Evolutionary conservation across 2,113 vertebrate species (phyloP), one percentile per base, ranked within the genome.

Genomic region (Scopus umbretta): DNA sequence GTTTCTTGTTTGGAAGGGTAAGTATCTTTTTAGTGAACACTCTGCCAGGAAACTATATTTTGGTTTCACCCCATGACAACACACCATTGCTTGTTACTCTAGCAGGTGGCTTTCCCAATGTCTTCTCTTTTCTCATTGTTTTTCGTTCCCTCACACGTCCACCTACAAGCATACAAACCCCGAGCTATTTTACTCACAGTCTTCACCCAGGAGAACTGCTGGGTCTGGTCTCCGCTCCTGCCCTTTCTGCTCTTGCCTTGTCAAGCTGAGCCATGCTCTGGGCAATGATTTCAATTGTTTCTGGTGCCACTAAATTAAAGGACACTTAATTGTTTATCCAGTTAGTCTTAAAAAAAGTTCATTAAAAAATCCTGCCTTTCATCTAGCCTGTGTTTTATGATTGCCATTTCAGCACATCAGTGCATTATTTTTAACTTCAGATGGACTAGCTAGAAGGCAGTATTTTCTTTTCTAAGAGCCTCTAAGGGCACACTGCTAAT

Each of bases 391-490:
- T 76, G 38, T 53, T 91, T 89, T 72, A 40, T 72, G 36, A 68
- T 79, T 82, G 53, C 49, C 52, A 15, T 87, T 96, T 91, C 61
- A 95, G 66, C 66, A 85, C 15, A 26, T 65, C 23, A 14, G 16
- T 75, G 26, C 63, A 78, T 97, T 94, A 87, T 92, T 96, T 95
- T 92, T 86, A 13, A 96, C 86, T 96, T 97, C 88, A 81, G 87
- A 52, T 67, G 90, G 56, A 91, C 70, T 11, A 4, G 92, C 88
- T 74, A 8, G 15, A 94, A 95, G 34, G 56, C 62, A 55, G 43
- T 71, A 43, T 71, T 96, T 94, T 91, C 83, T 74, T 84, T 92
- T 71, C 43, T 84, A 61, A 80, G 9, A 70, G n/a, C 38, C 72
- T 94, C 84, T 88, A 73, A 86, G 82, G 82, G 71, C 86, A 80